Conservation (phyloP, 2,797 vertebrate species). For the Hypotaenidia okinawae region DNA sequence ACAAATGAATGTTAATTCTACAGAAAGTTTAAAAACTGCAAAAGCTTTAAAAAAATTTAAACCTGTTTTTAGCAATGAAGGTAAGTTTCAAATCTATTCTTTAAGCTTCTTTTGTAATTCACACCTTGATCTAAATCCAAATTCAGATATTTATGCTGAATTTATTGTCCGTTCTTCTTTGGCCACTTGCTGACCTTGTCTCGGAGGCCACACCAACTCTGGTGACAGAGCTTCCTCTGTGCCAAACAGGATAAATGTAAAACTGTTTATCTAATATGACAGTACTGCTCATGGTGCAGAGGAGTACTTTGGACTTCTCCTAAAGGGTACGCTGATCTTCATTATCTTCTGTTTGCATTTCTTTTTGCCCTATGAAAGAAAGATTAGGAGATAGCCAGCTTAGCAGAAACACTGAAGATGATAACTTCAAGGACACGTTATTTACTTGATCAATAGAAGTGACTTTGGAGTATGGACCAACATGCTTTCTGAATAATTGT, state of each 20-base stretch:
- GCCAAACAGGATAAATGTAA: constrained; percentile 4
- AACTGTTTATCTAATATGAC: background rate
- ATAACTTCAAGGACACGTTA: background rate
- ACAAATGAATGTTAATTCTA: background rate
- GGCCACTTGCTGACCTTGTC: background rate
- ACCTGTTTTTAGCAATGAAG: background rate
- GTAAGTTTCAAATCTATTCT: background rate
- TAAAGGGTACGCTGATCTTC: background rate
- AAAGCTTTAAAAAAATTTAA: background rate
- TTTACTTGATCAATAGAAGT: background rate
- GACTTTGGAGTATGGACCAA: background rate
- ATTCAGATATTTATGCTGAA: background rate
- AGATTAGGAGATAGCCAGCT: background rate
- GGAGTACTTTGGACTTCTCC: constrained; percentile 38
- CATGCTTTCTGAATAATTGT: background rate
- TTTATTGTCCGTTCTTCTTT: background rate
- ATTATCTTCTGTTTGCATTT: constrained; percentile 33
- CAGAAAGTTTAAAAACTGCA: background rate
- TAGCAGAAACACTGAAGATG: background rate
- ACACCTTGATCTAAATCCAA: background rate
- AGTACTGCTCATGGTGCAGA: background rate
- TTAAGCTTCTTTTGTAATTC: background rate
- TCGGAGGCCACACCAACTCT: background rate
- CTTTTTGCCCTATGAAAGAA: background rate
- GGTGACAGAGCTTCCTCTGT: background rate